Evolutionary conservation across 2,797 vertebrate genomes (phyloP).

Genomic region (Sandelia bainsii): DNA sequence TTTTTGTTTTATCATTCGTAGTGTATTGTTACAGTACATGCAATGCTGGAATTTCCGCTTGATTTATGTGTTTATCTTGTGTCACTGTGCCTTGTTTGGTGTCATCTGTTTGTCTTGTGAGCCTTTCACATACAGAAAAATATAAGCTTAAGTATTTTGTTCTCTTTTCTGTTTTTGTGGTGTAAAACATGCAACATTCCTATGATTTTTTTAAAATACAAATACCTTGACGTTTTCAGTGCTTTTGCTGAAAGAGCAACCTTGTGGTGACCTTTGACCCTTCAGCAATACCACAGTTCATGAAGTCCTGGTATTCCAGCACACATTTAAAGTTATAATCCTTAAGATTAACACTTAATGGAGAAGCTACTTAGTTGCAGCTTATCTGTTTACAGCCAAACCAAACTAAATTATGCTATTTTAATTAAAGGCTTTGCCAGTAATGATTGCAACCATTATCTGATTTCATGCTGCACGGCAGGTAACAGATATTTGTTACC

Average conservation of each 20-base stretch:
- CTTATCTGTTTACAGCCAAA: too few species aligned
- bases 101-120: slow-evolving; percentile 31
- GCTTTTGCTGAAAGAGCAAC: background rate
- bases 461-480: too few species aligned
- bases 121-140: slow-evolving; percentile 41
- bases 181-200: slow-evolving; percentile 1
- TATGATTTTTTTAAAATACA: background rate
- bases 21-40: slow-evolving; percentile 76
- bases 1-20: slow-evolving; percentile 67
- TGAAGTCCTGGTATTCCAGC: background rate
- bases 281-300: background rate
- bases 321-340: too few species aligned
- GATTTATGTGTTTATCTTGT: slow-evolving; percentile 57
- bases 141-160: background rate
- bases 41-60: slow-evolving; percentile 68
- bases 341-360: background rate
- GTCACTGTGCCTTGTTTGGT: slow-evolving; percentile 43
- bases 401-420: too few species aligned
- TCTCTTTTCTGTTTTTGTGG: slow-evolving; percentile 4
- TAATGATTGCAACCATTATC: too few species aligned
- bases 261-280: background rate
- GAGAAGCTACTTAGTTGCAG: too few species aligned
- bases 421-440: too few species aligned
- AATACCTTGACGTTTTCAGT: background rate
- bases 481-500: too few species aligned